These are phyloP conservation scores for Odontocerum albicorne DNA, from an alignment of 2,888 invertebrate species.

Conservation along the genomic window DNA sequence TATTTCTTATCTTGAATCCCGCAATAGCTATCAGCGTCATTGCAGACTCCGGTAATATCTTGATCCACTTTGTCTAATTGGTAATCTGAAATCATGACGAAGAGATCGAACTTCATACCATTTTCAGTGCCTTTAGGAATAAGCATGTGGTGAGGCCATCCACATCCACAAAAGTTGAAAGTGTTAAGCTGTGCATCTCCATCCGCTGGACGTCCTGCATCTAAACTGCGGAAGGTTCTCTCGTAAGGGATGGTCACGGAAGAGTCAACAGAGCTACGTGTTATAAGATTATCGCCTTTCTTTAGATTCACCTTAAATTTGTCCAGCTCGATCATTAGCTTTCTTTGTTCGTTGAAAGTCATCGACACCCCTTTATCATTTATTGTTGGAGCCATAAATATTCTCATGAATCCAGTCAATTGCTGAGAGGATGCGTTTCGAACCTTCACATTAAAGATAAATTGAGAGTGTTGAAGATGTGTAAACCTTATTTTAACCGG, in stretches of 20 bases:
- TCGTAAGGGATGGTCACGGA: conserved; percentile 65
- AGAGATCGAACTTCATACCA: conserved; percentile 56
- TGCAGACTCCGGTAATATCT: conserved; percentile 56
- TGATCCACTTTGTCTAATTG: conserved; percentile 53
- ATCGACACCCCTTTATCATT: conserved; percentile 66
- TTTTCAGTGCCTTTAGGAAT: conserved; percentile 57
- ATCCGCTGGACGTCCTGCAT: conserved; percentile 37
- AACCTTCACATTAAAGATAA: conserved; percentile 52
- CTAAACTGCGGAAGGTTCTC: conserved; percentile 56
- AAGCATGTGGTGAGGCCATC: conserved; percentile 65
- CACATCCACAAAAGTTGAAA: conserved; percentile 66
- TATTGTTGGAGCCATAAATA: conserved; percentile 66
- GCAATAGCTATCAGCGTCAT: conserved; percentile 76
- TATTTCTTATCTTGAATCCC: conserved; percentile 76
- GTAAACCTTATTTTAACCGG: conserved; percentile 71
- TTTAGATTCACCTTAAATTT: conserved; percentile 64
- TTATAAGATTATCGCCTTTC: conserved; percentile 58
- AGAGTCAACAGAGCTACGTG: conserved; percentile 56
- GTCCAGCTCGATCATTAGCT: conserved; percentile 68
- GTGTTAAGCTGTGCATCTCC: conserved; percentile 42
- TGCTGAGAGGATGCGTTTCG: conserved; percentile 42
- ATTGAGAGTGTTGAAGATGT: conserved; percentile 76
- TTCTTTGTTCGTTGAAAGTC: conserved; percentile 59
- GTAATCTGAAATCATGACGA: conserved; percentile 63
- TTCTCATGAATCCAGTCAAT: conserved; percentile 61